Base-by-base conservation (phyloP, 2,797 vertebrate species). In the Epinephelus awoara region DNA sequence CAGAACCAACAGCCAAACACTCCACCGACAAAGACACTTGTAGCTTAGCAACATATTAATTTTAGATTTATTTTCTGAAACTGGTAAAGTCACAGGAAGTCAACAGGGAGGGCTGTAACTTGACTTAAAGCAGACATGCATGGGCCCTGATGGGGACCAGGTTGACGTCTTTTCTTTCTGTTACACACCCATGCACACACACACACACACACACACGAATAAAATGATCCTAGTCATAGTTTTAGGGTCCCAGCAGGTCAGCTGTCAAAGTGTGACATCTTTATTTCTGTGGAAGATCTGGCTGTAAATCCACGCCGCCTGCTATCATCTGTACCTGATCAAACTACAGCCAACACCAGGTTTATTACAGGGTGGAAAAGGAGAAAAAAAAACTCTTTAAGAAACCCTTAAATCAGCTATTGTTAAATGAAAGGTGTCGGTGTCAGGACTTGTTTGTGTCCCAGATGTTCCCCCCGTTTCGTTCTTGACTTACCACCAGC, bases 191-290 rank as follows among this genome's bases (percentile, higher is more conserved):
- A 58, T 49, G 21, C 54, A 57, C 50, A 25, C 63, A 65, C 72
- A 72, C 62, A 42, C 74, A 55, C 62, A 25, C 57, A 49, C 69
- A 49, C 52, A 57, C 56, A 59, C 55, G 61, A 72, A 79, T 83
- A 23, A 83, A 88, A 80, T 66, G 49, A 74, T 79, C 79, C 58
- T 6, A 80, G 82, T 75, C 81, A 81, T 85, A 85, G 91, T 91
- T 93, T 92, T 86, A 89, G 88, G 85, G 89, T 84, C 86, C 82
- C 85, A 44, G 87, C 88, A 91, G 94, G 93, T 95, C 93, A 95
- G 85, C 91, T 93, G 92, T 95, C 94, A 93, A 44, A 91, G 69
- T 75, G 84, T 91, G 94, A 95, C 91, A 94, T 94, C 92, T 95
- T 96, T 94, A 95, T 94, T 93, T 84, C 85, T 62, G 72, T 83